These are phyloP conservation scores for Drosophila vallismaia DNA, from an alignment of 2,888 invertebrate species.

Conservation along the genomic window DNA sequence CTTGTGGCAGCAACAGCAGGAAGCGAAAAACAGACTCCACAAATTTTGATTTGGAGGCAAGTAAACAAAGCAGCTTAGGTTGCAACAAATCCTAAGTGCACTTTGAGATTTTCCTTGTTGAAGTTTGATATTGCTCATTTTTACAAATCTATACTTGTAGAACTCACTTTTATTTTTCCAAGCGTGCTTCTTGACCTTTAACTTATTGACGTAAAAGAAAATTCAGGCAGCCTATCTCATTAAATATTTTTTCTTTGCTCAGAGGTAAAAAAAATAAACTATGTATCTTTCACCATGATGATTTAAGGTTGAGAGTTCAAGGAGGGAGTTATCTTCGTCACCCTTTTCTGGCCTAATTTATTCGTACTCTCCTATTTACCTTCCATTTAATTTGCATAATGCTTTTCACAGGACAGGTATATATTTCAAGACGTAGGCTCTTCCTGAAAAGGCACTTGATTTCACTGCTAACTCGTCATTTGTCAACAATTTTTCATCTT, in stretches of 20 bases:
- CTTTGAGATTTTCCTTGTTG: background rate
- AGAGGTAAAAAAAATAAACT: no score
- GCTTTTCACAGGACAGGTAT: background rate
- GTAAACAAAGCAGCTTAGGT: constrained; percentile 16
- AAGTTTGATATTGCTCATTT: no score
- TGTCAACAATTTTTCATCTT: constrained; percentile 45
- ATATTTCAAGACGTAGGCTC: constrained; percentile 3
- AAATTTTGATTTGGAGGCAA: constrained; percentile 35
- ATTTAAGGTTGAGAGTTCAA: no score
- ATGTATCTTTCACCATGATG: no score
- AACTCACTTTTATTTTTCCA: background rate
- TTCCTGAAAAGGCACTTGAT: constrained; percentile 16
- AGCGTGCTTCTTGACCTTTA: background rate
- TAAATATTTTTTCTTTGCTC: no score
- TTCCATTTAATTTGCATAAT: constrained; percentile 26
- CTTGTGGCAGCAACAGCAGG: constrained; percentile 22
- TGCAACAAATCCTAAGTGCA: background rate
- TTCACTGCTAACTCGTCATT: constrained; percentile 35
- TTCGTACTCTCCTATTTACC: background rate
- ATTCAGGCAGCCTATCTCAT: background rate
- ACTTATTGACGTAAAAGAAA: background rate
- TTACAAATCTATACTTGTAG: background rate
- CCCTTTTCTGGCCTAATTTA: no score
- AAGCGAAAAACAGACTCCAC: background rate
- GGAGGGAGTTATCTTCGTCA: no score